Base-by-base conservation (phyloP, 2,113 vertebrate genomes). In the Argyrosomus japonicus region DNA sequence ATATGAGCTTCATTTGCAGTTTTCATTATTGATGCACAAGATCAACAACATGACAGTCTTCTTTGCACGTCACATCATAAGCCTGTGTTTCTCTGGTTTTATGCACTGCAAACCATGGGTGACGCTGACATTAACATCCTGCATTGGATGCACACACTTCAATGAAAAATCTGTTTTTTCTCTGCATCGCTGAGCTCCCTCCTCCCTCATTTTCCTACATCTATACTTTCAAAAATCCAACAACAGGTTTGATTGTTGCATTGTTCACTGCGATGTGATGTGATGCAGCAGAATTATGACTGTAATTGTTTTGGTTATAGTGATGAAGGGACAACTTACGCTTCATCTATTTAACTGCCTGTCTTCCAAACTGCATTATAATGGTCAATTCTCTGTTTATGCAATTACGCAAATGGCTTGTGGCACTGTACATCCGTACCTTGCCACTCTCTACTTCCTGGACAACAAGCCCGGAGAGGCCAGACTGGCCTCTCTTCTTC, bases 371-470 rank as follows among this genome's bases (percentile, higher is more conserved):
- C 51, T 27, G 19, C 17, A 57, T 68, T 75, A 36, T 62, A 48
- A 56, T 47, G 18, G 29, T 53, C 12, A 19, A 75, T 64, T 71
- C 71, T 67, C 17, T 60, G 40, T 57, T 50, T 15, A 50, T 58
- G 36, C 48, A 51, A 61, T 77, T 60, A 83, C 61, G 68, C 14
- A 53, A 83, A 77, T 68, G 56, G n/a, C 5, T 64, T 43, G 40
- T 32, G n/a, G 56, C 18, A 19, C 6, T 0, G 1, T 36, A 64
- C 29, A 64, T 78, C 53, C 2, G 1, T 29, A 68, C 43, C 51
- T 5, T 10, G 5, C 18, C 56, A 9, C 10, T 63, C n/a, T 56
- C 21, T 3, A 60, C 19, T 40, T 75, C 27, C 19, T 53, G 4
- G 13, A 54, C 29, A 67, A 29, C 40, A 62, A 62, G 21, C 12